These are phyloP conservation scores for Chiridota heheva DNA, from an alignment of 35 echinoderm and acorn worm species.

Conservation along the genomic window DNA sequence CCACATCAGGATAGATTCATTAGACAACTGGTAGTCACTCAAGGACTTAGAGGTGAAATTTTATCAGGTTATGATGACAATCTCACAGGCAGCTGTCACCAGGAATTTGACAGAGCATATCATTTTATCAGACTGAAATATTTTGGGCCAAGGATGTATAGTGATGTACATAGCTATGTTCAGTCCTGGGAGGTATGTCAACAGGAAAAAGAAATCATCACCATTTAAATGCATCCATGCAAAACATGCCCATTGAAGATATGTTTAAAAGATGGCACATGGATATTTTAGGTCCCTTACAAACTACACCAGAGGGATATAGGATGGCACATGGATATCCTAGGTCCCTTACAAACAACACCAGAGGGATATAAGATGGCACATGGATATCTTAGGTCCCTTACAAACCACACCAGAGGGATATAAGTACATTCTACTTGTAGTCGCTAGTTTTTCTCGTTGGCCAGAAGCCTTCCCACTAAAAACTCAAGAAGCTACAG, in stretches of 20 bases:
- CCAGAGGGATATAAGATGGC: slow-evolving; percentile 40
- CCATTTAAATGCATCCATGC: slow-evolving; percentile 31
- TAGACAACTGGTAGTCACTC: slow-evolving; percentile 30
- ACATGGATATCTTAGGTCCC: too few species aligned
- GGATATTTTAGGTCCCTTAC: slow-evolving; percentile 52
- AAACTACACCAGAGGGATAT: slow-evolving; percentile 29
- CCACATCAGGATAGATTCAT: slow-evolving; percentile 21
- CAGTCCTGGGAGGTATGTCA: slow-evolving; percentile 44
- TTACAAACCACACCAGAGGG: slow-evolving; percentile 36
- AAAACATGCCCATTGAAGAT: slow-evolving; percentile 39
- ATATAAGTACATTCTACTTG: slow-evolving; percentile 47
- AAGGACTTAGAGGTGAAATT: slow-evolving; percentile 10
- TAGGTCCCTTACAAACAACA: slow-evolving; percentile 39
- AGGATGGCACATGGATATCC: slow-evolving; percentile 55
- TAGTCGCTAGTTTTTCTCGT: slow-evolving; percentile 56
- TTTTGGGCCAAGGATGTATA: slow-evolving; percentile 56
- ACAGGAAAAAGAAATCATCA: slow-evolving; percentile 45
- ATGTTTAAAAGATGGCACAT: slow-evolving; percentile 54
- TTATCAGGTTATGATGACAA: slow-evolving; percentile 13
- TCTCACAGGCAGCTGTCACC: slow-evolving; percentile 31
- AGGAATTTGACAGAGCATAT: slow-evolving; percentile 59
- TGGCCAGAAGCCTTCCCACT: slow-evolving; percentile 61
- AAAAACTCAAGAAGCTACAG: slow-evolving; percentile 37
- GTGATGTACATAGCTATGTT: slow-evolving; percentile 25
- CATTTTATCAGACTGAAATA: slow-evolving; percentile 49